Evolutionary conservation across 2,113 vertebrate species (phyloP), one percentile per base, ranked within the genome.

Genomic region (Podarcis muralis): DNA sequence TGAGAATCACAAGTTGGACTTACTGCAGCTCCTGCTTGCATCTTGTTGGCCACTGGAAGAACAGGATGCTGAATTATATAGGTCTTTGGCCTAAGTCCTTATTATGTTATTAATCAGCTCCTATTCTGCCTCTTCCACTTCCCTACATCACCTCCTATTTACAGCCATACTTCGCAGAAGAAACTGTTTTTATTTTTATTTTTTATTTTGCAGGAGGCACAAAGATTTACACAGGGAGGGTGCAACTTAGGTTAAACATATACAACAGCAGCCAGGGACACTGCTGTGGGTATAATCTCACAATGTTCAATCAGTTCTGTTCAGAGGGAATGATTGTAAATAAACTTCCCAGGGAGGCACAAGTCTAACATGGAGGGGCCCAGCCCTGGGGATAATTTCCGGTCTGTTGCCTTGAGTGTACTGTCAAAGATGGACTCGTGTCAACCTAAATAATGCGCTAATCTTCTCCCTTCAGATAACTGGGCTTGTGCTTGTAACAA

Each of bases 371-470:
- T 89, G 91, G 89, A 90, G 93, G 94, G 91, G 91, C 91, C 93
- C 88, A 88, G 77, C 84, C 93, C 93, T 86, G 85, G 89, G 90
- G 92, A 92, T 86, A 90, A 92, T 95, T 96, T 95, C 93, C 94
- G 91, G 90, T 93, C 83, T 93, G 93, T 78, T 92, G 93, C 81
- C 0, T 84, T 95, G 92, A 94, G 91, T 93, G 89, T 94, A 81
- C 92, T 59, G 87, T 92, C 92, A 91, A 92, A 92, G 93, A 87
- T 77, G 93, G 30, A 90, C 93, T 95, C 92, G 94, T 93, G 93
- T 93, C 95, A 94, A 93, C 92, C 94, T 93, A 93, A 95, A 94
- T 94, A 91, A 95, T 93, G 91, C 92, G 88, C 84, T 93, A 92
- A 95, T 95, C 92, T 95, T 91, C 91, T 88, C 93, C 91, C 89